Percentiles rank a stretch among this genome's conserved stretches.
Evolutionary conservation across 1,140 invertebrate genomes (phyloP).

Genomic region (Paralvinella palmiformis): DNA sequence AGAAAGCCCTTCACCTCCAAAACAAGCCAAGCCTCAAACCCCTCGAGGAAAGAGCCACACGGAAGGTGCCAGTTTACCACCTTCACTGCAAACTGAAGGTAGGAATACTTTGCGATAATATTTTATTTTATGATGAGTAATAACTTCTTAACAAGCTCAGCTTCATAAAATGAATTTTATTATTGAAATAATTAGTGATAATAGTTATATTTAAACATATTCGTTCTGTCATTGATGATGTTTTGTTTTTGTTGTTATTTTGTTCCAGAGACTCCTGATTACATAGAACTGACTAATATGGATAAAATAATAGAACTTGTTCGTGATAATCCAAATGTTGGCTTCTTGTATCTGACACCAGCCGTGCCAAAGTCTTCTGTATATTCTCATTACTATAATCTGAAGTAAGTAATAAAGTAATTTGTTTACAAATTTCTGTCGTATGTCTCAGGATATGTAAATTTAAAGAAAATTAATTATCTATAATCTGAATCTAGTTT

Average conservation of each 20-base stretch:
- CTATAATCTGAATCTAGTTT: no score
- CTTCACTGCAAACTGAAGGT: no score
- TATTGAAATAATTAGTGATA: background rate
- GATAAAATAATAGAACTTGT: conserved; percentile 39
- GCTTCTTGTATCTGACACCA: conserved; percentile 48
- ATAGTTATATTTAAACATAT: background rate
- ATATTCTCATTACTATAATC: conserved; percentile 49
- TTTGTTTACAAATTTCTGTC: no score
- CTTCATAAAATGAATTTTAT: no score
- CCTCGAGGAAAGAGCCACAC: background rate
- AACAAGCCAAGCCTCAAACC: background rate
- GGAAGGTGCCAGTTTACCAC: no score
- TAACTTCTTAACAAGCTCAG: no score
- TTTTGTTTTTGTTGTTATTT: background rate
- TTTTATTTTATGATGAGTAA: no score
- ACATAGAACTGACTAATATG: conserved; percentile 33
- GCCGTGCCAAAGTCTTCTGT: conserved; percentile 46
- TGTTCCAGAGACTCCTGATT: conserved; percentile 3
- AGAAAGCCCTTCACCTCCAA: background rate
- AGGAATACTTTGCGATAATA: no score
- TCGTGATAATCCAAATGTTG: conserved; percentile 32
- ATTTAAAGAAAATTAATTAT: no score
- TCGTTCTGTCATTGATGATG: background rate
- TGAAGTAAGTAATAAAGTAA: conserved; percentile 45
- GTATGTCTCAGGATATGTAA: no score